Base-by-base conservation (phyloP, 2,113 vertebrate genomes). In the Gasterosteus aculeatus region DNA sequence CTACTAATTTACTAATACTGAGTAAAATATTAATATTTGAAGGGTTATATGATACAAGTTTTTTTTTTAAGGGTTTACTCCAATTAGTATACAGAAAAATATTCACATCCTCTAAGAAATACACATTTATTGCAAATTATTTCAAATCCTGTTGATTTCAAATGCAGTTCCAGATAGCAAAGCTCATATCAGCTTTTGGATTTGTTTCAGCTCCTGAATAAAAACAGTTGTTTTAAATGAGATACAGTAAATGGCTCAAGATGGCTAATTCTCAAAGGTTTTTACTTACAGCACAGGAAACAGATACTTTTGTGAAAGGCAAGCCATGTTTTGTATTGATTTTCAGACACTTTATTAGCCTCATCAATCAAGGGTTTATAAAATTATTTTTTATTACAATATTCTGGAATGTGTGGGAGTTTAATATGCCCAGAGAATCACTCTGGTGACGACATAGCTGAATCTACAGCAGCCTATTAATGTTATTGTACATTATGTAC, bases 221-320 rank as follows among this genome's bases (percentile, higher is more conserved):
- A 2, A 46, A 72, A 59, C 12, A 10, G 3, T 29, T 39, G 16
- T 46, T 65, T 44, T 39, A 16, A 57, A 47, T 62, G 1, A 16
- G 46, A 75, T 19, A 26, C 22, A 26, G 22, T 26, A 53, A 42
- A 51, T 12, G 47, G 22, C 39, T 51, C 1, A 11, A 70, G 39
- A 79, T 65, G 6, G 33, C 44, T 57, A 14, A 84, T 84, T 80
- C 73, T 60, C 85, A 78, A 39, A 56, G 22, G 19, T 39, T 44
- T 66, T 29, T 64, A 57, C 10, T 42, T 9, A 35, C 14, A 69
- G 54, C 42, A 44, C n/a, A 18, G 51, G 42, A 29, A 73, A 66
- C 6, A 22, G 29, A 58, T 29, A 7, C 14, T 72, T 62, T 67
- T 31, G 53, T 60, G 41, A 63, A 46, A 46, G 29, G 44, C 3